Conservation (phyloP, 2,113 vertebrate species). For the Micronycteris hirsuta region DNA sequence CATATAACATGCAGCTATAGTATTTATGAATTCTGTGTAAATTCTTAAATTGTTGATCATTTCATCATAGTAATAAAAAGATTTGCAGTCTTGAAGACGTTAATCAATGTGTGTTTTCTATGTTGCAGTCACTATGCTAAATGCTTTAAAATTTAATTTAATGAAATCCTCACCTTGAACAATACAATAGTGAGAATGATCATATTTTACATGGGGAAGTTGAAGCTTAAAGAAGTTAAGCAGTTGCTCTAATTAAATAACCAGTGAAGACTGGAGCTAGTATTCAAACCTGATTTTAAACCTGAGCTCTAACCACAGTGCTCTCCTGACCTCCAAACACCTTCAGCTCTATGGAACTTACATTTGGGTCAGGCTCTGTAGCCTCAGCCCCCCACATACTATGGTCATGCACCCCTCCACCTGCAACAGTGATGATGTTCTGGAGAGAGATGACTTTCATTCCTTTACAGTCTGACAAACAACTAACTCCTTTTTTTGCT, state of each 20-base stretch:
- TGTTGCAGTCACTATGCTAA: not conserved
- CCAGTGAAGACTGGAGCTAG: not conserved
- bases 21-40: not conserved
- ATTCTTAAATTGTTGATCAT: not conserved
- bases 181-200: not conserved
- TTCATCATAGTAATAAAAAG: not conserved
- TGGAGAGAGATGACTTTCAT: not conserved
- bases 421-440: not conserved
- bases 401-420: fast-evolving
- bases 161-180: not conserved
- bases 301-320: fast-evolving
- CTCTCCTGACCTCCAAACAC: not conserved
- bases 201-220: not conserved
- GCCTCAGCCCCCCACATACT: not conserved
- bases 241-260: not conserved
- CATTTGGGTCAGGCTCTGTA: fast-evolving
- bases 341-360: not conserved
- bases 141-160: not conserved
- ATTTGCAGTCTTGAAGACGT: not conserved
- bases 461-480: not conserved
- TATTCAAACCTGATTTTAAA: not conserved
- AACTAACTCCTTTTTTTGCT: not conserved
- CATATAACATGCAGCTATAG: not conserved
- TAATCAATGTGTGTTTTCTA: not conserved
- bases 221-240: not conserved